Percentiles rank a stretch among this genome's conserved stretches.
Conservation (phyloP, 2,888 invertebrate genomes). For the Hypselothyrea guttata region DNA sequence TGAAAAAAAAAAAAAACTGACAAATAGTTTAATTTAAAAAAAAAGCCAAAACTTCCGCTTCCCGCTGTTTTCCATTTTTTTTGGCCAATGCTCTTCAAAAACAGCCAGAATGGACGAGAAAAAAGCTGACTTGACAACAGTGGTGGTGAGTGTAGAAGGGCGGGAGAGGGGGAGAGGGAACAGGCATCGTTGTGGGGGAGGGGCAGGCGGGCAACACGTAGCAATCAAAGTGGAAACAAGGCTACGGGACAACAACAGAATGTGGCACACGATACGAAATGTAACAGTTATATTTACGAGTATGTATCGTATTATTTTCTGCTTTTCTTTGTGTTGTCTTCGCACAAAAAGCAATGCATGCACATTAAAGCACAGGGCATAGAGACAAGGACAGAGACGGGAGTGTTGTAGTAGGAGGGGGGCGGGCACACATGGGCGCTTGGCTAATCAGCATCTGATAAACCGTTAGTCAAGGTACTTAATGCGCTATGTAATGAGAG, state of each 20-base stretch:
- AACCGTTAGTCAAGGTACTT: constrained; percentile 41
- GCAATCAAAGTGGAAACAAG: constrained; percentile 74
- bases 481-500: too few relatives aligned
- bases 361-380: not conserved
- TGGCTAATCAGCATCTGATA: constrained; percentile 39
- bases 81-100: too few relatives aligned
- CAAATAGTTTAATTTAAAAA: too few relatives aligned
- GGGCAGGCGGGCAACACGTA: constrained; percentile 56
- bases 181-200: not conserved
- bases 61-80: too few relatives aligned
- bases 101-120: too few relatives aligned
- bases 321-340: constrained; percentile 10
- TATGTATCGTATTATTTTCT: constrained; percentile 57
- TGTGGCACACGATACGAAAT: constrained; percentile 48
- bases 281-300: constrained; percentile 65
- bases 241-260: constrained; percentile 32
- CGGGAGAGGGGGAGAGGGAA: not conserved
- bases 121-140: too few relatives aligned
- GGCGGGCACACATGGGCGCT: constrained; percentile 11
- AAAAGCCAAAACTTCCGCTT: too few relatives aligned
- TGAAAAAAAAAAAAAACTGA: too few relatives aligned
- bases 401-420: too few relatives aligned
- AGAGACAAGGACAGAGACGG: not conserved
- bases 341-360: constrained; percentile 19
- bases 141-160: too few relatives aligned